Base-by-base conservation (phyloP, 2,113 vertebrate genomes). In the Podarcis cretensis region DNA sequence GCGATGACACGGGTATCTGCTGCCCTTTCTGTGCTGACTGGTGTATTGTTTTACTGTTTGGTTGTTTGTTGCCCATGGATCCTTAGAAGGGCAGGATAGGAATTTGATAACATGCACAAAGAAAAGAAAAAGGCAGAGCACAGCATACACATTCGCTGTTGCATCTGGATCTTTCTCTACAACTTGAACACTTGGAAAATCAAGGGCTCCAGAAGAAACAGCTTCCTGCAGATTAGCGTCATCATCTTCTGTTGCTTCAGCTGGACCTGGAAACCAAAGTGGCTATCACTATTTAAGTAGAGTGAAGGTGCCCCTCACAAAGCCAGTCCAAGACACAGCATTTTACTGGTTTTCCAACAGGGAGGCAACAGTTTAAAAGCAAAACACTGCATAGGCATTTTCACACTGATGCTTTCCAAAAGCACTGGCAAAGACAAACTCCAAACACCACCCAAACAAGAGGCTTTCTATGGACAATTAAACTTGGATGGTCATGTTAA, bases 111-210 rank as follows among this genome's bases (percentile, higher is more conserved):
- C 59, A 20, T 48, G 48, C 48, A 48, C 9, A 5, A 14, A 63
- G 59, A 20, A 63, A 63, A 63, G 14, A 63, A 63, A 21, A 48
- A 86, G 88, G 69, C 2, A 57, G 2, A 86, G 69, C 2, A 1
- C 1, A 1, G 0, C 6, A 1, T 27, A 16, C 0, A 0, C 54
- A 80, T 66, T 40, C 87, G 86, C 88, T 79, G 80, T 98, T 98
- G 98, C 98, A 90, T 97, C 96, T 1, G 97, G 94, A 83, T 98
- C 98, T 89, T 95, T 90, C 81, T 97, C 97, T 75, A 97, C 96
- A 69, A 96, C 92, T 48, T 94, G 94, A 80, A 96, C 90, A 59
- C 95, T 94, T 9, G 98, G 96, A 0, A 96, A 97, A 84, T 98
- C 98, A 95, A 96, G 96, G 1, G 98, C 93, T 91, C 97, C 97